Conservation (phyloP, 1,140 invertebrate genomes). For the Halesus radiatus region DNA sequence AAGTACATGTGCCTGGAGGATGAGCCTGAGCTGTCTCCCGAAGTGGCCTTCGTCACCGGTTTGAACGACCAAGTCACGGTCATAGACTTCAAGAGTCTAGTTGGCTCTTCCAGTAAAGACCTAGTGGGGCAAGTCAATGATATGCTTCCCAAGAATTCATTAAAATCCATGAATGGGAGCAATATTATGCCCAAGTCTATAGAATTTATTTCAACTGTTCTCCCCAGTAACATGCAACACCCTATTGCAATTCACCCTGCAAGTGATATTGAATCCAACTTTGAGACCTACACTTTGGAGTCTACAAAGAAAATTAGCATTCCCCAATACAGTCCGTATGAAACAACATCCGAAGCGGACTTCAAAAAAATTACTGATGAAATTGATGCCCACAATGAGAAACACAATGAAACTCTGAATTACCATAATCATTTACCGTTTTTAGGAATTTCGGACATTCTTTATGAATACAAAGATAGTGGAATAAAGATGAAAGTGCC, state of each 20-base stretch:
- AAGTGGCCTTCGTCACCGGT: slow-evolving; percentile 59
- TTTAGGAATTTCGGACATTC: slow-evolving; percentile 47
- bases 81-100: slow-evolving; percentile 65
- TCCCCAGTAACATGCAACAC: slow-evolving; percentile 35
- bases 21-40: slow-evolving; percentile 66
- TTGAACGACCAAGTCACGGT: slow-evolving; percentile 66
- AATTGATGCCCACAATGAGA: slow-evolving; percentile 47
- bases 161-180: slow-evolving; percentile 10
- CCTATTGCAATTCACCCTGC: slow-evolving; percentile 45
- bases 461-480: slow-evolving; percentile 54
- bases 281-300: slow-evolving; percentile 35
- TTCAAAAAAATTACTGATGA: slow-evolving; percentile 47
- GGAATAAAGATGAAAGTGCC: slow-evolving; percentile 57
- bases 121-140: slow-evolving; percentile 64
- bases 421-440: slow-evolving; percentile 43
- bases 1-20: slow-evolving; percentile 66
- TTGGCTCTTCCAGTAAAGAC: slow-evolving; percentile 67
- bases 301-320: slow-evolving; percentile 37
- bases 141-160: slow-evolving; percentile 55
- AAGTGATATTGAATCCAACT: slow-evolving; percentile 16
- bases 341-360: not conserved
- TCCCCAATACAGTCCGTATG: slow-evolving; percentile 26
- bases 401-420: slow-evolving; percentile 26
- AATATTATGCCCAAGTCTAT: slow-evolving; percentile 43
- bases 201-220: slow-evolving; percentile 46